phyloP scores from a whole-genome alignment of 2,113 vertebrate genomes.

The Boleophthalmus pectinirostris region DNA sequence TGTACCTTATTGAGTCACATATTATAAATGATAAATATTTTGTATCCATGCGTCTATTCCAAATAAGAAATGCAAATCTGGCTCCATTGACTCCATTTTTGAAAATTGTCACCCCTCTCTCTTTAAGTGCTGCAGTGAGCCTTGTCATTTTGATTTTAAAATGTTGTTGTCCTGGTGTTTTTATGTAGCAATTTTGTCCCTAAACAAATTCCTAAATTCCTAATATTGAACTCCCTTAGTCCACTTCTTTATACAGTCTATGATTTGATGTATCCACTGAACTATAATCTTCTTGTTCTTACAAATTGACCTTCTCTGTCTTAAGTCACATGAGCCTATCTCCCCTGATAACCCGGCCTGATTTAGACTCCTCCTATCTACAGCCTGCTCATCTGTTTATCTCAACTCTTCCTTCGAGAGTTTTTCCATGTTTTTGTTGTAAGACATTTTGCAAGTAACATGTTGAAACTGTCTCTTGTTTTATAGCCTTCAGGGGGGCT shows the following conservation, averaged over 20 bases:
- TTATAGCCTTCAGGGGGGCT: neutral
- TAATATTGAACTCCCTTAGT: no score
- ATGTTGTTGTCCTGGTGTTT: no score
- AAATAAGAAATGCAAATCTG: no score
- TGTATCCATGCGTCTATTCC: no score
- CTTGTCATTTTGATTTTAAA: no score
- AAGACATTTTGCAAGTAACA: neutral
- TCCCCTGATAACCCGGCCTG: neutral
- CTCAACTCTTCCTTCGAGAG: neutral
- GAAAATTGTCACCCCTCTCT: no score
- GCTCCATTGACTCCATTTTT: no score
- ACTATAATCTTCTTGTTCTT: neutral
- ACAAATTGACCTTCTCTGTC: neutral
- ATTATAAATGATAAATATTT: no score
- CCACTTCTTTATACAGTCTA: neutral
- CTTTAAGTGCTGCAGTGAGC: no score
- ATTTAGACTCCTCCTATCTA: neutral
- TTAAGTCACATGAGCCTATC: neutral
- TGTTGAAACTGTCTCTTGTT: slow-evolving; percentile 4
- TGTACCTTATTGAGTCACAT: no score
- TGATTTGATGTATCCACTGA: neutral
- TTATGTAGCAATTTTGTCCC: no score
- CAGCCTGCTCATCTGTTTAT: neutral
- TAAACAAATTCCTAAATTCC: no score
- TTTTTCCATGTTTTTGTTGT: neutral